These are phyloP conservation scores for Danio rerio DNA, from an alignment of 2,113 vertebrate genomes.

Conservation along the genomic window GRCz12tu NC_133188.1:25754001-25754500, in stretches of 20 bases:
- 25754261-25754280: slow-evolving; percentile 24
- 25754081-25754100: neutral
- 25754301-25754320: slow-evolving; percentile 55
- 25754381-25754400: slow-evolving; percentile 6
- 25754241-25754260: slow-evolving; percentile 69
- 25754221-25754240: slow-evolving; percentile 69
- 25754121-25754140: neutral
- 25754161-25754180: slow-evolving; percentile 47
- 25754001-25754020: neutral
- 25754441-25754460: neutral
- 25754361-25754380: slow-evolving; percentile 1
- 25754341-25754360: slow-evolving; percentile 28
- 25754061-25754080: neutral
- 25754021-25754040: too few relatives aligned
- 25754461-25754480: too few relatives aligned
- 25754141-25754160: neutral
- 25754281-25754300: slow-evolving; percentile 17
- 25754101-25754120: neutral
- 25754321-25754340: neutral
- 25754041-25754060: neutral
- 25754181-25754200: slow-evolving; percentile 69
- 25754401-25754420: neutral
- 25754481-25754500: too few relatives aligned
- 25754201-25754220: slow-evolving; percentile 81
- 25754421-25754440: neutral